These are phyloP conservation scores for Campoplex capitator DNA, from an alignment of 2,888 invertebrate genomes.

Conservation along the genomic window DNA sequence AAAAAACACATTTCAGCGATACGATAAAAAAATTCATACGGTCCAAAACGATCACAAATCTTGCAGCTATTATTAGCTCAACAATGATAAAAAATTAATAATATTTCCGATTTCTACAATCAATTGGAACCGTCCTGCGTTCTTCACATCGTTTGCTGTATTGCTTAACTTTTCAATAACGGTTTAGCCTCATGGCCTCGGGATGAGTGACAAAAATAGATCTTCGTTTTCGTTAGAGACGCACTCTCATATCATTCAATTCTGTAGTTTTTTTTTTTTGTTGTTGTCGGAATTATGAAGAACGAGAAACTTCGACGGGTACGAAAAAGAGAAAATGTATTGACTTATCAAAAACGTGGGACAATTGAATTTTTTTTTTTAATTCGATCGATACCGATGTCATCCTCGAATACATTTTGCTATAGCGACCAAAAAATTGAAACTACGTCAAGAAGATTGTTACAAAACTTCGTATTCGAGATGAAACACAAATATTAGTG, in stretches of 20 bases:
- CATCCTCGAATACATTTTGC: neutral
- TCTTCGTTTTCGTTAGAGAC: neutral
- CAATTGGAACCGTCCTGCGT: constrained; percentile 34
- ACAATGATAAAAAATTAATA: neutral
- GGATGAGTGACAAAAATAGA: neutral
- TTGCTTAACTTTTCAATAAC: neutral
- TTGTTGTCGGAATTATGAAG: neutral
- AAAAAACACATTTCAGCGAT: neutral
- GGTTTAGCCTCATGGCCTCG: neutral
- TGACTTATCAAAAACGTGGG: neutral
- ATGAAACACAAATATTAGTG: neutral
- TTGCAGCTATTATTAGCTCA: constrained; percentile 9
- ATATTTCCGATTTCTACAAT: neutral
- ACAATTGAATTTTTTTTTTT: neutral
- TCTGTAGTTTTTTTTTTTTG: neutral
- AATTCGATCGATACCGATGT: neutral
- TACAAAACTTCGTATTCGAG: neutral
- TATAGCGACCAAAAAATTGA: neutral
- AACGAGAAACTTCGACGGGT: neutral
- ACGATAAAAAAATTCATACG: neutral
- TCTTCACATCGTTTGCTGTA: constrained; percentile 1
- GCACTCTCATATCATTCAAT: neutral
- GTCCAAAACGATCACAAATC: neutral
- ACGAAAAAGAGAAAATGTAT: neutral
- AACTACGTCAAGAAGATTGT: neutral